Evolutionary conservation across 2,888 invertebrate species (phyloP), one percentile per base, ranked within the genome.

Genomic region (Cataglyphis rosenhaueri): DNA sequence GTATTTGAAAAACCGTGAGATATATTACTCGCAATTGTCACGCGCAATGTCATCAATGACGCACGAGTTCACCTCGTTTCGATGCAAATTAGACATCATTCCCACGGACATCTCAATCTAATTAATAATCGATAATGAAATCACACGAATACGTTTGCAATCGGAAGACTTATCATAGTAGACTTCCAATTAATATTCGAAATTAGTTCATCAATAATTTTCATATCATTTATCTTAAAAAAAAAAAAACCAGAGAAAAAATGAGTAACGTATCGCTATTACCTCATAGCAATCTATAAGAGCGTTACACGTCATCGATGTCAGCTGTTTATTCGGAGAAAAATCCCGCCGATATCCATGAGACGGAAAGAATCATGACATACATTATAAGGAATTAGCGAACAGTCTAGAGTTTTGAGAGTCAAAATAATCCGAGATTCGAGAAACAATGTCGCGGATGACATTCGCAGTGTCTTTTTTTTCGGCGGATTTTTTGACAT

Each of bases 1-100:
- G 78, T 86, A 87, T 85, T 87, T 83, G 83, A 88, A 87, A 87
- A 88, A 61, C 82, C 55, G 70, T 61, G 62, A 84, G 84, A 87
- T 57, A 18, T n/a, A 52, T 52, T 52, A 52, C 48, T 52, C 48
- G 48, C 48, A n/a, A 52, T 38, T 57, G 71, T 70, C 70, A 21
- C 25, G 18, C 25, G 38, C 25, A 21, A 71, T 3, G 12, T 25
- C 41, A 70, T 5, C 25, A 38, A 38, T 57, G n/a, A 68, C 48
- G 38, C n/a, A 25, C 10, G 25, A 55, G 18, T 38, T 71, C 25
- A 18, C 38, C 48, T 74, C 32, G 21, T 62, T 52, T 48, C 18
- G 29, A 61, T 21, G 29, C 41, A 61, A n/a, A 59, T n/a, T 2
- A 61, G 12, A 10, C 15, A 61, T 25, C 32, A 35, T 6, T 35